Conservation (phyloP, 2,113 vertebrate genomes). For the Numenius arquata region DNA sequence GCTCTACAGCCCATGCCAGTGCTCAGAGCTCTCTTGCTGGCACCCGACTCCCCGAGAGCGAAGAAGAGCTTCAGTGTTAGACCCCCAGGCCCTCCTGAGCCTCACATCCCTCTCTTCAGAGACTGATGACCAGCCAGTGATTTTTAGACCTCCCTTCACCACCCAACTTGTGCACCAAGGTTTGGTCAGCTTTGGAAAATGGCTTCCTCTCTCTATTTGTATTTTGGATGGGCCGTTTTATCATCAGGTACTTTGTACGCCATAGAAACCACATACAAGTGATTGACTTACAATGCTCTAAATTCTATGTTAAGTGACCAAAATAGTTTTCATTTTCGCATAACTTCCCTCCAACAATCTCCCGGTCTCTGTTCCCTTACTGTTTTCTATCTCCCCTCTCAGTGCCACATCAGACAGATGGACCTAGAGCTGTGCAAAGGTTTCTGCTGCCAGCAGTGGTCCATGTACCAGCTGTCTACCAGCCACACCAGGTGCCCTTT, state of each 20-base stretch:
- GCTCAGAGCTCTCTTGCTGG: constrained; percentile 81
- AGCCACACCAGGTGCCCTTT: neutral
- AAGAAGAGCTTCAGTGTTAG: constrained; percentile 81
- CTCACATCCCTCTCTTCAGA: neutral
- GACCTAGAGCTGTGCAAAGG: constrained; percentile 4
- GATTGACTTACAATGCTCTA: neutral
- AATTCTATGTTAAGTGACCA: neutral
- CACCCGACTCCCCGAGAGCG: constrained; percentile 64
- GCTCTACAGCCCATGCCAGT: constrained; percentile 89
- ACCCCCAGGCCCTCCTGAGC: neutral
- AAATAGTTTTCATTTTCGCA: neutral
- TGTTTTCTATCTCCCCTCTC: neutral
- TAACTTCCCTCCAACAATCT: neutral
- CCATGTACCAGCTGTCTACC: neutral
- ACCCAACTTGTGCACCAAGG: neutral
- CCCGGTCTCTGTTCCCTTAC: neutral
- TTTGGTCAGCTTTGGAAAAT: constrained; percentile 9
- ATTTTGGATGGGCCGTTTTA: neutral
- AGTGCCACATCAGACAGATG: constrained; percentile 39
- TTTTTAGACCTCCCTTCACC: neutral
- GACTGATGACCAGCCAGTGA: neutral
- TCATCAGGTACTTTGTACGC: neutral
- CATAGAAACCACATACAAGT: neutral
- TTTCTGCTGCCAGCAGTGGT: neutral
- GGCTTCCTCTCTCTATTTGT: neutral